phyloP scores from a whole-genome alignment of 1,140 invertebrate species.

The Scaptomyza pallida region DNA sequence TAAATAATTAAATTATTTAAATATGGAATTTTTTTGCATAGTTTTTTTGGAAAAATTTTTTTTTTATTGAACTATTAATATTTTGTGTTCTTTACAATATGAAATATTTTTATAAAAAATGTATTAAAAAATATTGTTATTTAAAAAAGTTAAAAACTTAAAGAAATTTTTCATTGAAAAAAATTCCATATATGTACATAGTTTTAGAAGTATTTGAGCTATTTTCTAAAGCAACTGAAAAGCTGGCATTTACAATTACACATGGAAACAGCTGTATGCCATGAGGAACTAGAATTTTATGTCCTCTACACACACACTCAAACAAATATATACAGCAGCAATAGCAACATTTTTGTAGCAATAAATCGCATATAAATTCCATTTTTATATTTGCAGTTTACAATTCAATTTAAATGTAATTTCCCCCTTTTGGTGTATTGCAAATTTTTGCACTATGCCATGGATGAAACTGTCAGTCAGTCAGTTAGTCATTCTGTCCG shows the following conservation, averaged over 20 bases:
- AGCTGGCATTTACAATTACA: neutral
- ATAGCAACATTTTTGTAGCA: neutral
- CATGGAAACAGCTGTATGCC: constrained; percentile 8
- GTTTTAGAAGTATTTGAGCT: neutral
- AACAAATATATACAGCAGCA: neutral
- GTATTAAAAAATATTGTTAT: too few species aligned
- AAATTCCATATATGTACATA: too few species aligned
- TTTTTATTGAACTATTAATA: too few species aligned
- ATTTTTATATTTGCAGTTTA: constrained; percentile 57
- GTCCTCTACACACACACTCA: constrained; percentile 8
- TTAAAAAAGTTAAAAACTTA: too few species aligned
- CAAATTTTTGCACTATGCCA: constrained; percentile 36
- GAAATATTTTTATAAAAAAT: too few species aligned
- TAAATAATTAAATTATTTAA: constrained; percentile 5
- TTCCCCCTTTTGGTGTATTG: constrained; percentile 74
- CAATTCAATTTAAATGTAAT: constrained; percentile 81
- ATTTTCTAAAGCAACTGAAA: neutral
- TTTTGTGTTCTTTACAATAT: too few species aligned
- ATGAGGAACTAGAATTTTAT: constrained; percentile 1
- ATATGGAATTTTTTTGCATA: neutral
- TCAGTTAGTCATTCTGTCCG: constrained; percentile 1
- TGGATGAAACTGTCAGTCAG: constrained; percentile 7
- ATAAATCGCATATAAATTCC: constrained; percentile 40
- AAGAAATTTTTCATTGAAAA: too few species aligned
- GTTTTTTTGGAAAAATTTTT: neutral